A percentile compares a stretch with the other conserved stretches of the same genome.
phyloP scores from a whole-genome alignment of 2,888 invertebrate species.

The Deroplatys truncata region DNA sequence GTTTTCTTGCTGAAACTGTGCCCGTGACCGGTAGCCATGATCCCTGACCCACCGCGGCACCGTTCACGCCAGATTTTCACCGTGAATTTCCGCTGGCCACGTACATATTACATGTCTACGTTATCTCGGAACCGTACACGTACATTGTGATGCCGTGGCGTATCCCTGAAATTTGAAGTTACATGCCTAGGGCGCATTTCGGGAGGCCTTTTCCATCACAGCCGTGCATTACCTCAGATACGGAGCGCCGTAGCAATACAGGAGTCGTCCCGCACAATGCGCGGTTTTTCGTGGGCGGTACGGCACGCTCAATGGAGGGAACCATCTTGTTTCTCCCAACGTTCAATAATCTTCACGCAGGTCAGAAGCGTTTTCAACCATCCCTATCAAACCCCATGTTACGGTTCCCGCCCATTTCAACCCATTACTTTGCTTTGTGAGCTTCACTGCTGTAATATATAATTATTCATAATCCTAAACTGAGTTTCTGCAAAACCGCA shows the following conservation, averaged over 20 bases:
- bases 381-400: neutral
- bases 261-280: neutral
- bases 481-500: no score
- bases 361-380: neutral
- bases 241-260: neutral
- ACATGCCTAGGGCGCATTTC: constrained; percentile 44
- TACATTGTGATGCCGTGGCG: constrained; percentile 50
- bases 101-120: constrained; percentile 51
- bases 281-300: neutral
- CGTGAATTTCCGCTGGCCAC: constrained; percentile 50
- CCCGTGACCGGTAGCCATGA: constrained; percentile 63
- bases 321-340: neutral
- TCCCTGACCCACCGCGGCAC: constrained; percentile 54
- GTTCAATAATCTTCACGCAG: neutral
- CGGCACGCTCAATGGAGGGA: neutral
- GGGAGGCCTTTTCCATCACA: constrained; percentile 38
- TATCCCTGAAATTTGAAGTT: constrained; percentile 40
- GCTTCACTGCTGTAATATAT: no score
- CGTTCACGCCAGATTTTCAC: constrained; percentile 60
- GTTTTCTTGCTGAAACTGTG: constrained; percentile 99
- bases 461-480: no score
- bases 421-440: neutral
- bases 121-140: constrained; percentile 57
- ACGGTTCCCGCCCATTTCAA: neutral
- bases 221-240: constrained; percentile 37